Evolutionary conservation across 2,797 vertebrate genomes (phyloP), one percentile per base, ranked within the genome.

Genomic region (Clangula hyemalis): DNA sequence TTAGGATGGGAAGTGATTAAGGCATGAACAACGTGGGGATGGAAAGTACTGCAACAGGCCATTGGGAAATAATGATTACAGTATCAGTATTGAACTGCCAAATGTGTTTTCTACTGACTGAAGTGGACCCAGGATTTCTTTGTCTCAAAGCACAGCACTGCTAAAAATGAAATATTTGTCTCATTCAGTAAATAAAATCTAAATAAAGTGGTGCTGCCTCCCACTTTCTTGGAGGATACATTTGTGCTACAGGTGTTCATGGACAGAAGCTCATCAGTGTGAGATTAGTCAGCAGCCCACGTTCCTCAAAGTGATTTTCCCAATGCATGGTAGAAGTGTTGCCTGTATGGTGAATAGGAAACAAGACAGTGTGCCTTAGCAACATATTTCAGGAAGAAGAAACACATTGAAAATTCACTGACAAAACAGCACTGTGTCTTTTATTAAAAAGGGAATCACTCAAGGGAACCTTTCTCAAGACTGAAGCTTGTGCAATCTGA

Each of bases 1-100:
- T 89, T 89, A 89, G 89, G 62, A 91, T 84, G 89, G 94, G 83
- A 93, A 89, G 54, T 79, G 68, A 96, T 93, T 91, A 94, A 93
- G 57, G 62, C 57, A 92, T 18, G 21, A 94, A 93, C 83, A 94
- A 94, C 85, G 60, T 62, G 38, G 76, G 16, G 28, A 30, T 96
- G 91, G 82, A 94, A 95, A 96, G 64, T 81, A 90, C 79, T 94
- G 77, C 89, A 94, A 87, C 32, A 89, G 71, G 8, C 71, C 57
- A 80, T 90, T 96, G 87, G 91, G 94, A 94, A 95, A 95, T 79
- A 82, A 57, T 2, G 2, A 85, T 90, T 87, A 86, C 41, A 90
- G 76, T 5, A 36, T 89, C 89, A 74, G 62, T 70, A 78, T 54
- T 43, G 47, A 85, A 79, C 68, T 71, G 86, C 80, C 90, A 94